Percentiles rank a stretch among this genome's conserved stretches.
These are phyloP conservation scores for Nymphicus hollandicus DNA, from an alignment of 2,113 vertebrate genomes.

Conservation along the genomic window DNA sequence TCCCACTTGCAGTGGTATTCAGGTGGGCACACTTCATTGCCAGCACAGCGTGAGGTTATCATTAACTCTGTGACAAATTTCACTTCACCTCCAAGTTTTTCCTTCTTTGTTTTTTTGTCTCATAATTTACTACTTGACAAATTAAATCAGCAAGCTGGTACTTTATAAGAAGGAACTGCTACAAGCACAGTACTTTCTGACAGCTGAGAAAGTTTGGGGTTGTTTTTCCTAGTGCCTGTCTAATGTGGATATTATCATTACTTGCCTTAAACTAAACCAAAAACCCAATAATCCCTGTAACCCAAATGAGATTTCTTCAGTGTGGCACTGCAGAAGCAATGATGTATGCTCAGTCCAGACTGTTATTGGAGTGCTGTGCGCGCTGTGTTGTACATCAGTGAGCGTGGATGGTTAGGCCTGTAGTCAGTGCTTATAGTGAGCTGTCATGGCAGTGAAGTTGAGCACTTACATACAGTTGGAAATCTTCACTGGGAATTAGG, in stretches of 20 bases:
- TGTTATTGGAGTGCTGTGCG: background rate
- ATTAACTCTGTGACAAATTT: conserved; percentile 27
- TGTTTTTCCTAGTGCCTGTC: background rate
- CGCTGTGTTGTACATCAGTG: background rate
- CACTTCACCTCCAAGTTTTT: background rate
- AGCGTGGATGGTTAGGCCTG: background rate
- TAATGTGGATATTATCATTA: background rate
- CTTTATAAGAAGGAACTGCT: background rate
- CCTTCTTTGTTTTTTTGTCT: background rate
- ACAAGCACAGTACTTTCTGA: background rate
- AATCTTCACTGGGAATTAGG: background rate
- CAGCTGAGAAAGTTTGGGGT: background rate
- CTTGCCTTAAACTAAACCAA: background rate
- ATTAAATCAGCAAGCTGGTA: background rate
- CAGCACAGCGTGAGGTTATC: background rate
- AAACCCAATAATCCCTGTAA: background rate
- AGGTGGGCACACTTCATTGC: conserved; percentile 31
- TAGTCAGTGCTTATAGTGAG: background rate
- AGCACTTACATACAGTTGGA: background rate
- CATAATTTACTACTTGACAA: background rate
- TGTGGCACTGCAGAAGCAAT: background rate
- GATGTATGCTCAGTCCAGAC: background rate
- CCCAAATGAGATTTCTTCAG: background rate
- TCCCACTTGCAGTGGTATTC: background rate
- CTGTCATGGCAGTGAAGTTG: background rate